Percentiles rank a stretch among this genome's conserved stretches.
Evolutionary conservation across 2,888 invertebrate genomes (phyloP).

Genomic region (Anarsia innoxiella): DNA sequence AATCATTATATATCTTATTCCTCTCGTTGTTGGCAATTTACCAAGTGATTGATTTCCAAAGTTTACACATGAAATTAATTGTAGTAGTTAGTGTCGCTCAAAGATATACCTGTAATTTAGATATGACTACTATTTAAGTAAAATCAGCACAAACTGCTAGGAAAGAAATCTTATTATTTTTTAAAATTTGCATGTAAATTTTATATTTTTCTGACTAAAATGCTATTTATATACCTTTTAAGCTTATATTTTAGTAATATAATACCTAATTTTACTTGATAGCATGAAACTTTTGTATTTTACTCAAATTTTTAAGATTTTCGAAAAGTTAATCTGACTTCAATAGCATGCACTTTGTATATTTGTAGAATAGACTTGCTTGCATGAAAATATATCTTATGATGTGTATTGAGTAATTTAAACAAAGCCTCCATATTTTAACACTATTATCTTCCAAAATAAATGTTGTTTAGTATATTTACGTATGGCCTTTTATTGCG

Average conservation of each 20-base stretch:
- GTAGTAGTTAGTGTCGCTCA: no score
- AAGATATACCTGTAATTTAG: no score
- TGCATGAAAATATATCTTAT: constrained; percentile 65
- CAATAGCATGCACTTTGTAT: constrained; percentile 60
- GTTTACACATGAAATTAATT: no score
- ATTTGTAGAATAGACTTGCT: constrained; percentile 53
- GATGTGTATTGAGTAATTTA: constrained; percentile 34
- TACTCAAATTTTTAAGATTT: constrained; percentile 9
- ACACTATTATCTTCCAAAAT: constrained; percentile 71
- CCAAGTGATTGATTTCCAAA: no score
- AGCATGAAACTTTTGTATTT: constrained; percentile 25
- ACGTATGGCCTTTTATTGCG: constrained; percentile 36
- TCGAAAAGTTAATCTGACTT: constrained; percentile 31
- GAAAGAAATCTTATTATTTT: neutral
- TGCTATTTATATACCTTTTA: neutral
- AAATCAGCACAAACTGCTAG: no score
- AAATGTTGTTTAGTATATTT: constrained; percentile 66
- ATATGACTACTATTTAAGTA: no score
- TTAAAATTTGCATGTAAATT: constrained; percentile 1
- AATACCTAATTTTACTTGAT: neutral
- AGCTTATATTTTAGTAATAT: neutral
- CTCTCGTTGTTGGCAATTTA: no score
- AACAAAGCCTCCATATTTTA: constrained; percentile 35
- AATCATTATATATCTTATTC: no score
- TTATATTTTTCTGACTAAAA: constrained; percentile 1